A percentile compares a stretch with the other conserved stretches of the same genome.
phyloP scores from a whole-genome alignment of 2,113 vertebrate species.

The Aldabrachelys gigantea region DNA sequence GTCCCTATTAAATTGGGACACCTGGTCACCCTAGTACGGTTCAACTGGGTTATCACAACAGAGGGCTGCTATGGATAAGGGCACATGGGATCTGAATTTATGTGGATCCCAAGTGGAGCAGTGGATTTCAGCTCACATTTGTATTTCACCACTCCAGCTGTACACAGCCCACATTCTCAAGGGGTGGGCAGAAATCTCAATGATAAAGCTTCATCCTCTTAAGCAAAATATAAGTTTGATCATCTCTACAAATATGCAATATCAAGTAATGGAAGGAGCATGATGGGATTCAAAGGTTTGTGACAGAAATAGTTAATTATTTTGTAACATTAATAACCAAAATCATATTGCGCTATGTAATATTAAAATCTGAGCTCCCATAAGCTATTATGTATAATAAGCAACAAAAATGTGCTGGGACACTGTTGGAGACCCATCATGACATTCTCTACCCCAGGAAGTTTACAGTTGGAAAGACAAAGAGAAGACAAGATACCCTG shows the following conservation, averaged over 20 bases:
- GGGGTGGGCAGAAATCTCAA: background rate
- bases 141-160: background rate
- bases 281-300: background rate
- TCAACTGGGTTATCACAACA: background rate
- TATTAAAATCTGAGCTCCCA: fast-evolving
- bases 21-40: background rate
- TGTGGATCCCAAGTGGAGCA: background rate
- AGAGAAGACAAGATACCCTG: background rate
- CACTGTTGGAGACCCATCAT: background rate
- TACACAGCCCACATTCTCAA: background rate
- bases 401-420: background rate
- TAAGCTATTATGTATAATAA: background rate
- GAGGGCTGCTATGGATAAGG: background rate
- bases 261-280: background rate
- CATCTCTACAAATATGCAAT: background rate
- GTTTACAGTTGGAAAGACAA: background rate
- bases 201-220: background rate
- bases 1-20: too few relatives aligned
- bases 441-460: background rate
- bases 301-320: background rate
- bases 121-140: background rate
- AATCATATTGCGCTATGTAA: background rate
- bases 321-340: background rate
- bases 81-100: background rate
- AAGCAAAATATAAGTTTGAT: background rate